Evolutionary conservation across 2,888 invertebrate genomes (phyloP), one percentile per base, ranked within the genome.

Genomic region (Antheraea assamensis): DNA sequence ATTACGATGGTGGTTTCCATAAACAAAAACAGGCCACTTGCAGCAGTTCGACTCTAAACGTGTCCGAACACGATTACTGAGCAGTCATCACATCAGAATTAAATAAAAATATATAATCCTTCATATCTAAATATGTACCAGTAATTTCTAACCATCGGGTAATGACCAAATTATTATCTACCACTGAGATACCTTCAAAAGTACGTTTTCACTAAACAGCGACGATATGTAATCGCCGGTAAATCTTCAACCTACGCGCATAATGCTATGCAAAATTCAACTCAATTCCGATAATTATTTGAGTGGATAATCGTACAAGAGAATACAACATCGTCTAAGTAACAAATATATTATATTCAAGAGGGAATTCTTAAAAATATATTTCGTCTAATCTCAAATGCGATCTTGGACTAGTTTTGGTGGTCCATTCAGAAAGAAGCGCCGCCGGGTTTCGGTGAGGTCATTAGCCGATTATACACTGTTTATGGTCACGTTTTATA

Each of bases 361-460:
- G 68, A 35, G 68, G 68, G 21, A 68, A 68, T n/a, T 31, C n/a
- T 68, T 68, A 68, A 68, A 35, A 31, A 68, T 35, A 21, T 68
- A 24, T 35, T 35, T 35, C 35, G 8, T 68, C 21, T 35, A 68
- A 68, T 68, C 68, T 35, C 35, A 3, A 68, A 68, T 68, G 68
- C 68, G 68, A 68, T 68, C 68, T 68, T 68, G 68, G 35, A 68
- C 35, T 68, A 68, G 68, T 68, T 68, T 61, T 35, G 35, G 31
- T 35, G 68, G 68, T 68, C 68, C 68, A 68, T 68, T 68, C 31
- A 68, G 21, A 68, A 42, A 68, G 68, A 68, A 68, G 68, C 68
- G 68, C 68, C 68, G 35, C n/a, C 68, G 21, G 17, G 13, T 68
- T 68, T 68, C 15, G 31, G 68, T 68, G 68, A 68, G 68, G 68